Base-by-base conservation (phyloP, 2,888 invertebrate species). In the Pocota personata region DNA sequence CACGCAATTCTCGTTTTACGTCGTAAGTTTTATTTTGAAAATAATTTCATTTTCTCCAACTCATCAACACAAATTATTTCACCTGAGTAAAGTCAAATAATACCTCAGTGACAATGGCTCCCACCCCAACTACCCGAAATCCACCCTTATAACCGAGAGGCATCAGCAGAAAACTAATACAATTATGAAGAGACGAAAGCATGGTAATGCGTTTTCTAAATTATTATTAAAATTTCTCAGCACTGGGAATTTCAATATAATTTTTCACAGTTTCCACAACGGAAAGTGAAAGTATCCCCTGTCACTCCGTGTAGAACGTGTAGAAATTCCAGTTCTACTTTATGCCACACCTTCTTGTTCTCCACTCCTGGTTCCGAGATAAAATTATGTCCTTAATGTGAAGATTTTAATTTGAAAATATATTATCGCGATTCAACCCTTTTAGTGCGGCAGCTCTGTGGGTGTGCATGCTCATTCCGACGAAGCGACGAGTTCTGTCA, bases 371-470 rank as follows among this genome's bases (percentile, higher is more conserved):
- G 66, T 76, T 80, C 62, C 57, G 57, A 89, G 88, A 90, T 91
- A 89, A 89, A 92, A 92, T 92, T 91, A 91, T 91, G 90, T 92
- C 90, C 89, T 90, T 90, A 88, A 91, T 89, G 92, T 88, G 89
- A 89, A 91, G 91, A 91, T 92, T 91, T 90, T 91, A 92, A 92
- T 92, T 92, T 91, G 88, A 90, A 90, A 90, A 84, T 87, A 79
- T 88, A 87, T 83, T 84, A 82, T 84, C 77, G 76, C 77, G 82
- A 82, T 71, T 86, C 75, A 84, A 84, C 84, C 84, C 84, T 84
- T 84, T 37, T 2, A 73, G 66, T 46, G 58, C 24, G 67, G 57
- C 77, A 43, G 35, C 12, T 6, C 12, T 55, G 40, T 58, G 57
- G 72, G 32, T 46, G 55, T 73, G 67, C 40, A 69, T 69, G 79